Percentiles rank a stretch among this genome's conserved stretches.
phyloP scores from a whole-genome alignment of 2,113 vertebrate genomes.

The Gopherus flavomarginatus region DNA sequence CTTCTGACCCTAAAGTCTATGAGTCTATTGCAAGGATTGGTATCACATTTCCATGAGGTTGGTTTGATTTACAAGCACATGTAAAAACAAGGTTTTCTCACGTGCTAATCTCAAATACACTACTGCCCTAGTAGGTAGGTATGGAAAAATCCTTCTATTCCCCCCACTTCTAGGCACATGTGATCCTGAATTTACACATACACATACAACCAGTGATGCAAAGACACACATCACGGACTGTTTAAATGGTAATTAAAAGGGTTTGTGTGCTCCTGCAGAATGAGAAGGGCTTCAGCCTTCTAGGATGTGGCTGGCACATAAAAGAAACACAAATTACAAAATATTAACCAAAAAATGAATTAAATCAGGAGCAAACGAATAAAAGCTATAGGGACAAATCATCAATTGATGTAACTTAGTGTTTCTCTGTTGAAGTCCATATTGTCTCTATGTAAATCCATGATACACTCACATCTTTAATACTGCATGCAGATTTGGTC shows the following conservation, averaged over 20 bases:
- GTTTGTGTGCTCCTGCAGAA: neutral
- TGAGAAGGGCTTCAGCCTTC: neutral
- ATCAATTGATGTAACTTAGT: neutral
- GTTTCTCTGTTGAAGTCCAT: neutral
- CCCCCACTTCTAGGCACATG: neutral
- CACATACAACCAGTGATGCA: rapidly evolving
- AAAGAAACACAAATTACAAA: neutral
- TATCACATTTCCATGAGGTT: neutral
- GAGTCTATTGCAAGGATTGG: neutral
- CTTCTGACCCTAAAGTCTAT: no score
- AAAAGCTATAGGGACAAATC: rapidly evolving
- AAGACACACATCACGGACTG: neutral
- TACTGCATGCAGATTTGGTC: no score
- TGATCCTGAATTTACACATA: neutral
- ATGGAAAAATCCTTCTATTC: neutral
- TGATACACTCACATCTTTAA: no score
- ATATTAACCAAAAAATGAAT: neutral
- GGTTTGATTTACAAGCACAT: neutral
- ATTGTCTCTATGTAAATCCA: no score
- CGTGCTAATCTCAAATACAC: rapidly evolving
- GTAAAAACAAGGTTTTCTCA: neutral
- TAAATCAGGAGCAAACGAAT: neutral
- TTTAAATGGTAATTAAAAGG: rapidly evolving
- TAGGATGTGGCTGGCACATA: neutral
- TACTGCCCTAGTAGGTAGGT: neutral